phyloP scores from a whole-genome alignment of 2,888 invertebrate species.

The Acronicta psi region DNA sequence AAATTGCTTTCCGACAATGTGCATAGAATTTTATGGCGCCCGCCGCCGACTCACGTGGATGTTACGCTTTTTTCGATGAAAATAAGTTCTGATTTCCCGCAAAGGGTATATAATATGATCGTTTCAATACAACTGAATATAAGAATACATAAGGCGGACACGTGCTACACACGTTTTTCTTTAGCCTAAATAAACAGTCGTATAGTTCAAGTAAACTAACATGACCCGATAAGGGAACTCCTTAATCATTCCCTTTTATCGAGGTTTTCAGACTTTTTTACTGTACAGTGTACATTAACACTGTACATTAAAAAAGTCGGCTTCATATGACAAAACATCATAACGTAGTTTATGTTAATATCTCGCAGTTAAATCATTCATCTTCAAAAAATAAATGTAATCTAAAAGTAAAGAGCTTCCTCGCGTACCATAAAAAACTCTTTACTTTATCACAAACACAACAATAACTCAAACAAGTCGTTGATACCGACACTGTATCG shows the following conservation, averaged over 20 bases:
- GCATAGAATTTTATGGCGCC: slow-evolving; percentile 85
- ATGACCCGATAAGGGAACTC: slow-evolving; percentile 33
- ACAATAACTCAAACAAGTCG: slow-evolving; percentile 57
- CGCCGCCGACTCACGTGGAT: slow-evolving; percentile 60
- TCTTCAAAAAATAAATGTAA: slow-evolving; percentile 43
- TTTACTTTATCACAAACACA: slow-evolving; percentile 61
- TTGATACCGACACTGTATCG: slow-evolving; percentile 57
- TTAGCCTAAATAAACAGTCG: slow-evolving; percentile 49
- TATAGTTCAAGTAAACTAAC: slow-evolving; percentile 35
- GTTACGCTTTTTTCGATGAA: slow-evolving; percentile 52
- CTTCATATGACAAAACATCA: neutral
- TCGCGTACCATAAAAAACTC: slow-evolving; percentile 51
- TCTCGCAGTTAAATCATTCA: slow-evolving; percentile 37
- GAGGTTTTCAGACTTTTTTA: no score
- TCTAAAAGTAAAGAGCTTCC: slow-evolving; percentile 44
- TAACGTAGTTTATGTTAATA: neutral
- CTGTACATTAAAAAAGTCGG: no score
- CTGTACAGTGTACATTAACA: no score
- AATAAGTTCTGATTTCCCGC: slow-evolving; percentile 49
- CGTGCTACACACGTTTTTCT: slow-evolving; percentile 43
- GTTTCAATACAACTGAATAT: slow-evolving; percentile 46
- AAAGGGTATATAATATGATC: slow-evolving; percentile 41
- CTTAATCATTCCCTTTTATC: slow-evolving; percentile 32
- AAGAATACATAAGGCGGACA: slow-evolving; percentile 33
- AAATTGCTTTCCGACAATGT: slow-evolving; percentile 86